A percentile compares a stretch with the other conserved stretches of the same genome.
Conservation (phyloP, 2,888 invertebrate species). For the Spatulosminthurus flaviceps region DNA sequence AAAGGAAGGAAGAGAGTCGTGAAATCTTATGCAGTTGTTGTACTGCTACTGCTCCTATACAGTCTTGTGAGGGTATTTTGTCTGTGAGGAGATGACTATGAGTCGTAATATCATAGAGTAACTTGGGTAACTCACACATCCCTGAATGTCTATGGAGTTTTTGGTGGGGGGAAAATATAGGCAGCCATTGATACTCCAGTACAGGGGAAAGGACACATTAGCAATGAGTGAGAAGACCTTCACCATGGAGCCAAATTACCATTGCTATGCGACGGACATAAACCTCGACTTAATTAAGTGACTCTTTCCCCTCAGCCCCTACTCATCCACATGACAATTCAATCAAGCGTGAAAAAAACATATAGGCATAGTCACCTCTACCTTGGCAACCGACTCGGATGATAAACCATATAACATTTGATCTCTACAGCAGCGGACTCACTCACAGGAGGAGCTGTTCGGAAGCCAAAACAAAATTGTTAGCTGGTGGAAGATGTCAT, state of each 20-base stretch:
- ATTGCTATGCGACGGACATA: slow-evolving; percentile 48
- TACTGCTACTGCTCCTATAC: no score
- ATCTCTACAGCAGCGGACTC: no score
- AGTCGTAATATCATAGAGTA: no score
- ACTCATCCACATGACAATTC: slow-evolving; percentile 44
- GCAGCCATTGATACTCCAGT: neutral
- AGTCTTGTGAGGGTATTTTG: neutral
- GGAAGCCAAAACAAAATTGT: no score
- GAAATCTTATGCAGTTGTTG: no score
- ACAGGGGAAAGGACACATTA: neutral
- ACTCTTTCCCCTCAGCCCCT: slow-evolving; percentile 26
- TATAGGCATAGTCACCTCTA: slow-evolving; percentile 23
- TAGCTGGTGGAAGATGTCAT: no score
- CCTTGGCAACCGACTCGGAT: slow-evolving; percentile 34
- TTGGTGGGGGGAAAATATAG: neutral
- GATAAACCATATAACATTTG: neutral
- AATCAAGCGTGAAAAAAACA: slow-evolving; percentile 44
- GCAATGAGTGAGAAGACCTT: slow-evolving; percentile 18
- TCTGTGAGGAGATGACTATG: neutral
- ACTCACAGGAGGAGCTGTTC: no score
- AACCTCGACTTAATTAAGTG: slow-evolving; percentile 47
- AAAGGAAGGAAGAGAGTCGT: neutral
- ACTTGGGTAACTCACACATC: no score
- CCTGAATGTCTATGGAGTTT: neutral
- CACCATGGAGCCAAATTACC: slow-evolving; percentile 37